phyloP scores from a whole-genome alignment of 1,140 invertebrate genomes.

The Macrosteles quadrilineatus region DNA sequence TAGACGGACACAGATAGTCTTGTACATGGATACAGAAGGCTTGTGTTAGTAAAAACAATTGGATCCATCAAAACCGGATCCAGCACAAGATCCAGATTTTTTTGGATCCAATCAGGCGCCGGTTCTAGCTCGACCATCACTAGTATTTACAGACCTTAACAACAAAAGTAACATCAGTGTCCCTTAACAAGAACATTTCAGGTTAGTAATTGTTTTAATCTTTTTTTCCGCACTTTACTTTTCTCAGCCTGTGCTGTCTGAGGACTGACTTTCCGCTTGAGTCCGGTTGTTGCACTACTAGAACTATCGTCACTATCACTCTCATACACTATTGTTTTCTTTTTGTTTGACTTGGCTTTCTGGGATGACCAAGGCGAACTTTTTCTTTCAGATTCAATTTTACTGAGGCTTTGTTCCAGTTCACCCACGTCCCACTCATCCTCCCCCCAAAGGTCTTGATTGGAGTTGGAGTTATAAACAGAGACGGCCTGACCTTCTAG shows the following conservation, averaged over 20 bases:
- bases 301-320: background rate
- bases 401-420: background rate
- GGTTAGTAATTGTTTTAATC: background rate
- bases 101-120: too few relatives aligned
- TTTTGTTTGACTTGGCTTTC: background rate
- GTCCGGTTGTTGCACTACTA: background rate
- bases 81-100: too few relatives aligned
- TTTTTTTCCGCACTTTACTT: background rate
- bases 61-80: too few relatives aligned
- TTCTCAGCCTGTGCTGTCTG: background rate
- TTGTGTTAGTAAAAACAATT: too few relatives aligned
- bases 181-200: background rate
- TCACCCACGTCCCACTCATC: background rate
- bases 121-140: too few relatives aligned
- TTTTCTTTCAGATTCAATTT: background rate
- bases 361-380: background rate
- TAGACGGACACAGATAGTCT: too few relatives aligned
- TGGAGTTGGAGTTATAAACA: background rate
- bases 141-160: too few relatives aligned
- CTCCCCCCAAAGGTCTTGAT: background rate
- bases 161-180: too few relatives aligned
- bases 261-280: background rate
- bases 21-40: too few relatives aligned
- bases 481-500: background rate
- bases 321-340: background rate